Base-by-base conservation (phyloP, 2,888 invertebrate genomes). In the Tridacna gigas region DNA sequence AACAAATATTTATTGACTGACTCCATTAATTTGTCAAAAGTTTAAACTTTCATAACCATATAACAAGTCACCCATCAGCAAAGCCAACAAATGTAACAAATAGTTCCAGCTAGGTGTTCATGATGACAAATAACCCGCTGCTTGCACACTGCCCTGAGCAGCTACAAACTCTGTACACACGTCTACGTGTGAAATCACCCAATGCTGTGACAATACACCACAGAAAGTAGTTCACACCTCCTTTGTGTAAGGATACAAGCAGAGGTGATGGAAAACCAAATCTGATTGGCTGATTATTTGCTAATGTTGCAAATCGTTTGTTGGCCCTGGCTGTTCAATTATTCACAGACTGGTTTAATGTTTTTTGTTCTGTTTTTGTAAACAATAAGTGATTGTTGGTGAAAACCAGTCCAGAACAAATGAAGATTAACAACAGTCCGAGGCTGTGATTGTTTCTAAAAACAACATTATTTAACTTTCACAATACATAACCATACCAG, bases 221-320 rank as follows among this genome's bases (percentile, higher is more conserved):
- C 79, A 83, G 79, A 83, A 83, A 83, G 76, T 79, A 83, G 79
- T 83, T 83, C 79, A 83, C 82, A 83, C 82, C 76, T 83, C 45
- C 22, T 51, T 74, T 75, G 79, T 73, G 82, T 83, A 83, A 71
- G 69, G 71, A 79, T 79, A 83, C 79, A 83, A 75, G 63, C 78
- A 25, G 71, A 76, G 76, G 82, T 79, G 79, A 76, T 45, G 63
- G 51, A 79, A 76, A 66, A 79, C 71, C 60, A 73, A 65, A 69
- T 79, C 75, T 76, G 79, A 83, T 79, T 83, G 82, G 79, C 60
- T 37, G 63, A 71, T 76, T 79, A 48, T 71, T 76, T 79, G 82
- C 9, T 65, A 67, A 67, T 67, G 56, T 60, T 74, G 74, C 26
- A 26, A 56, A 74, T 51, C 74, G 60, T 74, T 74, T 73, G 51